Percentiles rank a stretch among this genome's conserved stretches.
Evolutionary conservation across 2,113 vertebrate species (phyloP).

Genomic region (Neodon shergylaensis): DNA sequence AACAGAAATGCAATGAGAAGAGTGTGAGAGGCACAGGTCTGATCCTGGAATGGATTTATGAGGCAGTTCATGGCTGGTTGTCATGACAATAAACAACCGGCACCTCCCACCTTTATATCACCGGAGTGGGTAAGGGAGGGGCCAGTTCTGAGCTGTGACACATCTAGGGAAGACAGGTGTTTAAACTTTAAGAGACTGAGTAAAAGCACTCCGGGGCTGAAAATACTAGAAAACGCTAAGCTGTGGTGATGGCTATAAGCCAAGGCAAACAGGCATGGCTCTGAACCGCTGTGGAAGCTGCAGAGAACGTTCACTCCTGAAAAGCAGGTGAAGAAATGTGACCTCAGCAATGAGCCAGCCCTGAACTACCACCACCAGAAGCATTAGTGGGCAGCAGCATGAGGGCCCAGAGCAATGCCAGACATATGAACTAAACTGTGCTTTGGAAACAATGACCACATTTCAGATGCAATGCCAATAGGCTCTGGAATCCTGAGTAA

Average conservation of each 20-base stretch:
- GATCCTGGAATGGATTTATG: fast-evolving
- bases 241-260: background rate
- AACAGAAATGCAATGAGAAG: background rate
- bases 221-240: background rate
- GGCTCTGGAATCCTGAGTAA: background rate
- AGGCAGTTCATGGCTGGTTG: background rate
- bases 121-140: background rate
- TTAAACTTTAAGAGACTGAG: slow-evolving; percentile 34
- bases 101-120: background rate
- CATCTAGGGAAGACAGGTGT: background rate
- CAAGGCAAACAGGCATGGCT: background rate
- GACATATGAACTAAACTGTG: background rate
- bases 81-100: background rate
- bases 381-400: background rate
- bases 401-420: background rate
- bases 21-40: background rate
- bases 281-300: background rate
- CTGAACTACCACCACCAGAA: background rate
- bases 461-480: background rate
- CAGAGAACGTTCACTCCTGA: background rate
- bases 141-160: background rate
- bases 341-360: background rate
- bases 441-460: fast-evolving
- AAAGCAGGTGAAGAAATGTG: background rate
- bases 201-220: background rate